Conservation (phyloP, 2,113 vertebrate genomes). For the Pluvianellus socialis region DNA sequence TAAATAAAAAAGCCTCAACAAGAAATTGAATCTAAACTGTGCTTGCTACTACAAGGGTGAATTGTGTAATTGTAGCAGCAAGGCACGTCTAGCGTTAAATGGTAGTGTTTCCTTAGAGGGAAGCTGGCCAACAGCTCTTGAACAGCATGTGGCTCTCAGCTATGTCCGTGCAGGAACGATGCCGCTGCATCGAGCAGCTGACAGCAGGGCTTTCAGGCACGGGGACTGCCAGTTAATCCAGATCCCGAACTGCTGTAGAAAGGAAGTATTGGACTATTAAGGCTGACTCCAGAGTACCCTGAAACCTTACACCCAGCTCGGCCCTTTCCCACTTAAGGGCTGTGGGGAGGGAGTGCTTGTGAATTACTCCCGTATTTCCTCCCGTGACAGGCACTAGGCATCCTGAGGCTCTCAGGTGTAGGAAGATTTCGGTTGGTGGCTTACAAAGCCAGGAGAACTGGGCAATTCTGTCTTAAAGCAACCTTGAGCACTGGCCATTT, state of each 20-base stretch:
- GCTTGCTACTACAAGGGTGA: not conserved
- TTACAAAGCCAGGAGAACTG: not conserved
- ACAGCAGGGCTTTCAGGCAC: not conserved
- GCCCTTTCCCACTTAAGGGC: not conserved
- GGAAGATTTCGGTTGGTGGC: not conserved
- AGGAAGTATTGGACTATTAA: not conserved
- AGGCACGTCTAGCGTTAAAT: not conserved
- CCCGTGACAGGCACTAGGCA: too few relatives aligned
- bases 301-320: not conserved
- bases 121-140: not conserved
- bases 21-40: not conserved
- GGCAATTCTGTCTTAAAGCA: not conserved
- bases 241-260: not conserved
- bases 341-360: not conserved
- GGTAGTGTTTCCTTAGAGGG: not conserved
- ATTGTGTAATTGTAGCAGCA: not conserved
- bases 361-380: not conserved
- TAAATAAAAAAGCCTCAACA: not conserved
- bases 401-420: not conserved
- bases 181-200: not conserved
- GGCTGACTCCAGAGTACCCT: not conserved
- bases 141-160: accelerated
- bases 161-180: accelerated
- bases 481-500: not conserved
- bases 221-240: accelerated